A percentile compares a stretch with the other conserved stretches of the same genome.
phyloP scores from a whole-genome alignment of 1,140 invertebrate genomes.

The Heliconius himera region DNA sequence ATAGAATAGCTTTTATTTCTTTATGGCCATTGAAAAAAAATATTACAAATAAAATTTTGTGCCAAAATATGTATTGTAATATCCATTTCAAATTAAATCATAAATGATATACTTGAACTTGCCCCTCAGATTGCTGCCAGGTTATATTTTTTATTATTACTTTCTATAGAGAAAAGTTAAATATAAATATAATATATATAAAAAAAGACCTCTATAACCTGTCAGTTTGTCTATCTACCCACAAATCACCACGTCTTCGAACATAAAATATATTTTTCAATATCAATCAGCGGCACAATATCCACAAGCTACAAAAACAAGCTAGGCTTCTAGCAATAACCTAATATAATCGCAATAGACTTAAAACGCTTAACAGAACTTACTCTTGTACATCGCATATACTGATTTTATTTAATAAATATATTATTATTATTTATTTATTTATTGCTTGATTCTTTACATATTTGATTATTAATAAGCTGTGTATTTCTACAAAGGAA shows the following conservation, averaged over 20 bases:
- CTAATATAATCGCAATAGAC: constrained; percentile 12
- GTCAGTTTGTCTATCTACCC: no score
- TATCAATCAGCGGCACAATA: background rate
- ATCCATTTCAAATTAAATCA: background rate
- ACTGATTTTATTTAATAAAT: constrained; percentile 3
- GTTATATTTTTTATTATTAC: no score
- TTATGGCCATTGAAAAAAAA: background rate
- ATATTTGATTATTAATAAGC: background rate
- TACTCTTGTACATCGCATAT: constrained; percentile 11
- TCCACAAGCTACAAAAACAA: background rate
- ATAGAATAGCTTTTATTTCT: no score
- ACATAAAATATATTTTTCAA: background rate
- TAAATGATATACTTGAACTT: no score
- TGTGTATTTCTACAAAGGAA: background rate
- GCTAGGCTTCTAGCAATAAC: background rate
- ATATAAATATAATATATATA: no score
- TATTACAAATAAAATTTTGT: constrained; percentile 1
- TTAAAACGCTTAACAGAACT: background rate
- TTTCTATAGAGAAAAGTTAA: no score
- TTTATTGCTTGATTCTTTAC: background rate
- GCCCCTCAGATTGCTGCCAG: no score
- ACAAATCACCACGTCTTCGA: no score
- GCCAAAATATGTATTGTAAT: background rate
- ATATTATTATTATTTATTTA: constrained; percentile 12
- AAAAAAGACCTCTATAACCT: no score